Conservation (phyloP, 2,888 invertebrate species). For the Pachymerium ferrugineum region DNA sequence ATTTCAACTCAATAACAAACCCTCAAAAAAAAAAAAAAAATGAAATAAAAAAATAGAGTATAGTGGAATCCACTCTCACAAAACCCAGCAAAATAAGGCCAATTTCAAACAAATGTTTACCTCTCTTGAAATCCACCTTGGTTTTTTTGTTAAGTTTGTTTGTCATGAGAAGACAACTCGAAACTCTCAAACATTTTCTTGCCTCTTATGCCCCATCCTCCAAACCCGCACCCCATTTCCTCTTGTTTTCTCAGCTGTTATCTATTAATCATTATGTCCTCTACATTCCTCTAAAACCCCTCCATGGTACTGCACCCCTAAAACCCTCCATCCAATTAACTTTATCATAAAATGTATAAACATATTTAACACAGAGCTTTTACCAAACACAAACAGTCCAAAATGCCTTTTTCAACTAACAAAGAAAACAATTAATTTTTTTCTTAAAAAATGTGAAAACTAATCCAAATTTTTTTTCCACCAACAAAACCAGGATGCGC, state of each 20-base stretch:
- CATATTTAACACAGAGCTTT: background rate
- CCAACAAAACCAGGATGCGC: background rate
- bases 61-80: background rate
- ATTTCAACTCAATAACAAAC: background rate
- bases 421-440: no score
- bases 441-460: background rate
- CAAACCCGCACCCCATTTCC: background rate
- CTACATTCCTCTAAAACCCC: background rate
- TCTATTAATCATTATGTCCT: background rate
- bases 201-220: background rate
- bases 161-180: background rate
- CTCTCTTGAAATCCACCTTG: background rate
- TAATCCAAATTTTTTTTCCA: background rate
- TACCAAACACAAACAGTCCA: background rate
- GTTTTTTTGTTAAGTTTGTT: background rate
- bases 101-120: slow-evolving; percentile 9
- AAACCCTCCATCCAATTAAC: background rate
- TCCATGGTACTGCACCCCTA: background rate
- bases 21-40: background rate
- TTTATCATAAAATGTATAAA: background rate
- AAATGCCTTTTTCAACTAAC: background rate
- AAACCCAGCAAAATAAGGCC: background rate
- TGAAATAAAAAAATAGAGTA: background rate
- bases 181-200: slow-evolving; percentile 1
- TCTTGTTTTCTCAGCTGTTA: slow-evolving; percentile 15